These are phyloP conservation scores for Sander vitreus DNA, from an alignment of 2,113 vertebrate genomes.

Conservation along the genomic window DNA sequence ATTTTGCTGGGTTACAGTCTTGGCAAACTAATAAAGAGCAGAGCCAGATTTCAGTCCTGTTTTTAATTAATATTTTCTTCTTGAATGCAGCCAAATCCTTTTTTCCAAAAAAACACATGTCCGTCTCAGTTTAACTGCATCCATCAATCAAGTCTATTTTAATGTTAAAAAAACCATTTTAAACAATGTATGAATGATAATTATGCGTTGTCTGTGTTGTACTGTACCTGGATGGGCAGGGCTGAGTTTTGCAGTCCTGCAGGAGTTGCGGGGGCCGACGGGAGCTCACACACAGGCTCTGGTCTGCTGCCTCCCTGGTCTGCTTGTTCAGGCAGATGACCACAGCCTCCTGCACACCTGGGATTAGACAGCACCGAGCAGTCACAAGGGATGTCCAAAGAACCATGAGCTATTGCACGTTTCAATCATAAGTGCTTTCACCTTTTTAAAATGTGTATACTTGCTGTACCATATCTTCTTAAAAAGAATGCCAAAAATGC, in stretches of 20 bases:
- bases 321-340: slow-evolving; percentile 97
- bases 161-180: slow-evolving; percentile 17
- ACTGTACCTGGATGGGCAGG: slow-evolving; percentile 93
- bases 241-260: slow-evolving; percentile 89
- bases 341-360: slow-evolving; percentile 95
- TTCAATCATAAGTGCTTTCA: neutral
- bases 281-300: slow-evolving; percentile 87
- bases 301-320: slow-evolving; percentile 87
- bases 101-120: slow-evolving; percentile 43
- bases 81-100: slow-evolving; percentile 46
- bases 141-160: slow-evolving; percentile 36
- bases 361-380: slow-evolving; percentile 37
- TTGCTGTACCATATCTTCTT: neutral
- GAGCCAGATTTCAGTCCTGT: slow-evolving; percentile 27
- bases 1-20: slow-evolving; percentile 40
- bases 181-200: slow-evolving; percentile 38
- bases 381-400: neutral
- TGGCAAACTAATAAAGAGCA: slow-evolving; percentile 39
- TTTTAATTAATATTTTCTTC: slow-evolving; percentile 59
- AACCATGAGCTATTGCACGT: neutral
- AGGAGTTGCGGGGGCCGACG: slow-evolving; percentile 90
- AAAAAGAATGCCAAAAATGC: neutral
- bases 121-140: slow-evolving; percentile 14
- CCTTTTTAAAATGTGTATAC: neutral
- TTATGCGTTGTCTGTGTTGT: slow-evolving; percentile 21